Conservation (phyloP, 64 coral and sea anemone species). For the Stichodactyla helianthus region DNA sequence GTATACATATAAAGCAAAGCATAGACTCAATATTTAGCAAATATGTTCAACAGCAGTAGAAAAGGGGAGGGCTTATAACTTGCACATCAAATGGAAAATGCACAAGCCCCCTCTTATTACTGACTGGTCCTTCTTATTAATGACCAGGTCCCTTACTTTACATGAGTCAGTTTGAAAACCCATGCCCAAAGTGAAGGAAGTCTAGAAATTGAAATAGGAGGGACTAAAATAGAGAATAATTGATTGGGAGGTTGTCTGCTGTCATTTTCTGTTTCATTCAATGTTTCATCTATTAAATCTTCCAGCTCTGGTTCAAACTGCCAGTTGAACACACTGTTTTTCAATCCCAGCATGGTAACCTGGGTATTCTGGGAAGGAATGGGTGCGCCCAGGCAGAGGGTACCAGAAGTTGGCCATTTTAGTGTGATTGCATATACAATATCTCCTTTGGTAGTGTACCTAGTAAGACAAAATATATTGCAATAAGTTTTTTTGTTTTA, state of each 20-base stretch:
- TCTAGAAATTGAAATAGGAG: slow-evolving; percentile 44
- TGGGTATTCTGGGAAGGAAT: slow-evolving; percentile 25
- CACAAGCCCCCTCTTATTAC: background rate
- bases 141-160: slow-evolving; percentile 25
- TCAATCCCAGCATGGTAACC: slow-evolving; percentile 61
- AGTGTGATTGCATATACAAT: slow-evolving; percentile 53
- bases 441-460: slow-evolving; percentile 46
- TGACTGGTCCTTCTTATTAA: too few relatives aligned
- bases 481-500: background rate
- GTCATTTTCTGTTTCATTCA: background rate
- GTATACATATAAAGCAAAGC: too few relatives aligned
- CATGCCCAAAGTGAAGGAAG: slow-evolving; percentile 78
- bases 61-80: too few relatives aligned
- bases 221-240: slow-evolving; percentile 45
- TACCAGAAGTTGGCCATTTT: slow-evolving; percentile 36
- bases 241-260: background rate
- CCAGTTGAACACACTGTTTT: background rate
- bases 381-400: slow-evolving; percentile 22
- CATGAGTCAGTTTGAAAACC: slow-evolving; percentile 57
- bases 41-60: too few relatives aligned
- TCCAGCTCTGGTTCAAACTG: background rate
- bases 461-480: background rate
- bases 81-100: too few relatives aligned
- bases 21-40: too few relatives aligned
- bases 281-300: background rate